phyloP scores from a whole-genome alignment of 2,797 vertebrate species.

The Xerus rutilus region DNA sequence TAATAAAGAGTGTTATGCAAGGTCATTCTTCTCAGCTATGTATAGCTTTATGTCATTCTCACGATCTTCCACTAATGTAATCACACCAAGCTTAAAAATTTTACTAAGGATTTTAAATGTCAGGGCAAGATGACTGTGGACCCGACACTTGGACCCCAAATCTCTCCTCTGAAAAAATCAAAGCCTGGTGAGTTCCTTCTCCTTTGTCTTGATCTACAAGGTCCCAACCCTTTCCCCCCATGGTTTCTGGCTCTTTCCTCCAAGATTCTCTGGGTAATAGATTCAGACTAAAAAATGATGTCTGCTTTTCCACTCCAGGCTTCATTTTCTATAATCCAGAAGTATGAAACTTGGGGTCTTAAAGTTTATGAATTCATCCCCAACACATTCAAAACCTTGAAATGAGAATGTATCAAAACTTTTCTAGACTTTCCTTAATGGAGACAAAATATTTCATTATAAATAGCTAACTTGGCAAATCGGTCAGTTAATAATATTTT shows the following conservation, averaged over 20 bases:
- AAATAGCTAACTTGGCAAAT: slow-evolving; percentile 56
- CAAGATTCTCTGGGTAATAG: not conserved
- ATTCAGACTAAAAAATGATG: not conserved
- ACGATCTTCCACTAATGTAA: not conserved
- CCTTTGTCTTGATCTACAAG: not conserved
- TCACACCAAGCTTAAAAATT: not conserved
- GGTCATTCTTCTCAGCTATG: not conserved
- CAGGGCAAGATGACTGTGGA: not conserved
- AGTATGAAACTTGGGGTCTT: not conserved
- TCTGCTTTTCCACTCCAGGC: not conserved
- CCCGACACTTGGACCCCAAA: not conserved
- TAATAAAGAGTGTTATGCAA: not conserved
- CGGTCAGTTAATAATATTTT: slow-evolving; percentile 62
- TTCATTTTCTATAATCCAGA: not conserved
- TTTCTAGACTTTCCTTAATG: slow-evolving; percentile 13
- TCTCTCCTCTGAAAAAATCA: not conserved
- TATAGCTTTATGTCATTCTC: not conserved
- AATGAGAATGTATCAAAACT: slow-evolving; percentile 53
- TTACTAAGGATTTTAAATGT: not conserved
- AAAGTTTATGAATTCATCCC: slow-evolving; percentile 44
- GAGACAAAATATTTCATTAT: slow-evolving; percentile 61
- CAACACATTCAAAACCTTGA: slow-evolving; percentile 34
- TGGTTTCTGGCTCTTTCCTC: not conserved
- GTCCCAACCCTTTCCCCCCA: not conserved
- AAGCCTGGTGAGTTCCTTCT: not conserved